A percentile compares a stretch with the other conserved stretches of the same genome.
phyloP scores from a whole-genome alignment of 1,140 invertebrate species.

The Listronotus oregonensis region DNA sequence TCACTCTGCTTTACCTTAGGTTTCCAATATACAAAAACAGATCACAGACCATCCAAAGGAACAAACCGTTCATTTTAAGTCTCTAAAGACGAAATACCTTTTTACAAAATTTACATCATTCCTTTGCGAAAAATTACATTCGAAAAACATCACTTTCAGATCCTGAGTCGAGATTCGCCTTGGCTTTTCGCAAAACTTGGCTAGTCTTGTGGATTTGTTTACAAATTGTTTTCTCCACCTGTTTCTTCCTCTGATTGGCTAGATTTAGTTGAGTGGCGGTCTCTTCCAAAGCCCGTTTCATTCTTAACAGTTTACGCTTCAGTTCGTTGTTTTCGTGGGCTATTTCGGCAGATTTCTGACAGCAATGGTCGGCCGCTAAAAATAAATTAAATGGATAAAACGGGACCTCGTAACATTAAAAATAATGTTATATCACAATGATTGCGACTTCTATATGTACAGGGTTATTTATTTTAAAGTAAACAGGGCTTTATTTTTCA shows the following conservation, averaged over 20 bases:
- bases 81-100: too few relatives aligned
- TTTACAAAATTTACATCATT: too few relatives aligned
- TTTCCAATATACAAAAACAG: too few relatives aligned
- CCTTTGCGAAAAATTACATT: not conserved
- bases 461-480: too few relatives aligned
- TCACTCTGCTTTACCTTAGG: too few relatives aligned
- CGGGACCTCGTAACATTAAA: too few relatives aligned
- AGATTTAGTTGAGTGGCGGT: conserved; percentile 63
- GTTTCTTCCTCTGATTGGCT: conserved; percentile 63
- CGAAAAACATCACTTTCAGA: conserved; percentile 51
- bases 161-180: conserved; percentile 60
- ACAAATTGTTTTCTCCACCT: conserved; percentile 66
- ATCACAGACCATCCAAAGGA: too few relatives aligned
- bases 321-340: conserved; percentile 64
- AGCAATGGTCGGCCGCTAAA: conserved; percentile 47
- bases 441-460: too few relatives aligned
- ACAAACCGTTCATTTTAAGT: too few relatives aligned
- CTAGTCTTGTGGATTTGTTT: conserved; percentile 68
- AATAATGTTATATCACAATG: too few relatives aligned
- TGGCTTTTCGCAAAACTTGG: conserved; percentile 64
- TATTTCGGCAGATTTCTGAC: conserved; percentile 56
- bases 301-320: conserved; percentile 61
- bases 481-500: too few relatives aligned
- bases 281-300: conserved; percentile 63
- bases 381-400: not conserved